A percentile compares a stretch with the other conserved stretches of the same genome.
phyloP scores from a whole-genome alignment of 1,140 invertebrate species.

The Schmidtea mediterranea region DNA sequence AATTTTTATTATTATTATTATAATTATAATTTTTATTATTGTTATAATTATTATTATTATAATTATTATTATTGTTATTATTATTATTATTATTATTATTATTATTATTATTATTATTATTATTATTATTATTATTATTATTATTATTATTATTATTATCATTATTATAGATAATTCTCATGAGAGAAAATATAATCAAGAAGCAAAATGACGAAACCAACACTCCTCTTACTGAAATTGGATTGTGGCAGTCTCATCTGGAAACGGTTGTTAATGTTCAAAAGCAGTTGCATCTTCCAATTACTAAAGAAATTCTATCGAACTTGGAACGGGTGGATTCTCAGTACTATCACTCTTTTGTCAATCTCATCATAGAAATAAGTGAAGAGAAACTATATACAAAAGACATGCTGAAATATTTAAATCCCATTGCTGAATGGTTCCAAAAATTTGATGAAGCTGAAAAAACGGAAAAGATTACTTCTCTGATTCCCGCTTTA shows the following conservation, averaged over 20 bases:
- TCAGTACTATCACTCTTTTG: constrained; percentile 22
- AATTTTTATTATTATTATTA: no score
- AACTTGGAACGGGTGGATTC: constrained; percentile 23
- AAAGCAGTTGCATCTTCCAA: constrained; percentile 19
- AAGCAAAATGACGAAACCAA: no score
- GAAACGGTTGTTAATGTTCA: constrained; percentile 19
- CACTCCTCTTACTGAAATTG: constrained; percentile 18
- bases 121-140: no score
- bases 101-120: no score
- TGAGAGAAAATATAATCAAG: no score
- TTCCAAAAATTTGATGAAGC: constrained; percentile 17
- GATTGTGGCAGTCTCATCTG: constrained; percentile 21
- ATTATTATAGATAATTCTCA: no score
- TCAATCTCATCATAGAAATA: constrained; percentile 19
- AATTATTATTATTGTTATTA: no score
- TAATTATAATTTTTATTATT: not conserved
- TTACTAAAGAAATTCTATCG: constrained; percentile 21
- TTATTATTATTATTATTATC: no score
- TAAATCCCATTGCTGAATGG: constrained; percentile 18
- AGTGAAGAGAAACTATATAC: constrained; percentile 17
- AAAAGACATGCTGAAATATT: constrained; percentile 18
- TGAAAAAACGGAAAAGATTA: constrained; percentile 14
- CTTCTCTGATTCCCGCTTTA: constrained; percentile 20
- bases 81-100: no score
- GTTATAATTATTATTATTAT: no score